These are phyloP conservation scores for Gisinianus flammeolus DNA, from an alignment of 2,888 invertebrate genomes.

Conservation along the genomic window DNA sequence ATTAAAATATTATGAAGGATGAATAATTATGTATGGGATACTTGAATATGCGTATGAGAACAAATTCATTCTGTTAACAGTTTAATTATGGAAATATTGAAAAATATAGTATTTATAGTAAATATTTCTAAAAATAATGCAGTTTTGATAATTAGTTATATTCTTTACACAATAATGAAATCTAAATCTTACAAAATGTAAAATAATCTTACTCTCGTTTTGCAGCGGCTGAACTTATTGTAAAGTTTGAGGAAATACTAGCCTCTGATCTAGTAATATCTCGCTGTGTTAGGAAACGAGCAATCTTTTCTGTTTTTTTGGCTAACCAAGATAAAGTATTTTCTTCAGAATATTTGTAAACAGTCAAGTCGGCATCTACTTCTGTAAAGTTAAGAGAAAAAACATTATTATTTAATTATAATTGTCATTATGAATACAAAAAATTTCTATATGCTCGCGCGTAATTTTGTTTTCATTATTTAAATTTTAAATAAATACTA, in stretches of 20 bases:
- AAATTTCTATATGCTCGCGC: no score
- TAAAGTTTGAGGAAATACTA: slow-evolving; percentile 77
- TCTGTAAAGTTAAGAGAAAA: neutral
- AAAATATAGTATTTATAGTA: no score
- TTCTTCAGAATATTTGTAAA: slow-evolving; percentile 82
- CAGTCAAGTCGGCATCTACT: slow-evolving; percentile 70
- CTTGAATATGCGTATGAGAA: neutral
- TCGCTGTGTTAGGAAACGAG: slow-evolving; percentile 70
- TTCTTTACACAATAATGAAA: neutral
- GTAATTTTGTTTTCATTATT: no score
- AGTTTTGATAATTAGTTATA: neutral
- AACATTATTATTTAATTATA: neutral
- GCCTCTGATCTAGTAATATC: slow-evolving; percentile 73
- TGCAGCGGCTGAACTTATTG: slow-evolving; percentile 66
- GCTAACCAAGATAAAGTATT: slow-evolving; percentile 78
- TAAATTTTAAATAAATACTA: slow-evolving; percentile 40
- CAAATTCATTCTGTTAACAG: neutral
- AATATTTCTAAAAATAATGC: no score
- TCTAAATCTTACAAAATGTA: no score
- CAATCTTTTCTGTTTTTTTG: slow-evolving; percentile 72
- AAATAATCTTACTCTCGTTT: slow-evolving; percentile 36
- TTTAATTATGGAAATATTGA: no score
- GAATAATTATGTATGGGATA: neutral
- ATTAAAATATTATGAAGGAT: neutral
- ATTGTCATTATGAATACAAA: neutral